A percentile compares a stretch with the other conserved stretches of the same genome.
Conservation (phyloP, 1,140 invertebrate genomes). For the Odontomachus brunneus region DNA sequence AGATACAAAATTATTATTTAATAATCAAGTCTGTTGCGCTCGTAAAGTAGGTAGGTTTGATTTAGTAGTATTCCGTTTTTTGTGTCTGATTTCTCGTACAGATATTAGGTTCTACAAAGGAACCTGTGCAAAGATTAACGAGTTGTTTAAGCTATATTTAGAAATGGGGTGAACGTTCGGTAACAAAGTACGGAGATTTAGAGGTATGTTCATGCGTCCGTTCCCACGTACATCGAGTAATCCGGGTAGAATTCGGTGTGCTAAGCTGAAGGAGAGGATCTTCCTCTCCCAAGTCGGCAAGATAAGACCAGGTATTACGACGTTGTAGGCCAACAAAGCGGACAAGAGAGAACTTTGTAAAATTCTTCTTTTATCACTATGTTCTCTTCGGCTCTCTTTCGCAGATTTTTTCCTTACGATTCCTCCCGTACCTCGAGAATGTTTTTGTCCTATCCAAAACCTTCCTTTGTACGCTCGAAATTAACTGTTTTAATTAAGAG, state of each 20-base stretch:
- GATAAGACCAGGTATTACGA: conserved; percentile 31
- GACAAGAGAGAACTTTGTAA: conserved; percentile 19
- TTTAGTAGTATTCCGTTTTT: too few species aligned
- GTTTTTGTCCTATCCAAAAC: not conserved
- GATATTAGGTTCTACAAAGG: not conserved
- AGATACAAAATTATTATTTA: too few species aligned
- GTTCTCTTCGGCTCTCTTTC: conserved; percentile 14
- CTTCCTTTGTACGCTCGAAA: not conserved
- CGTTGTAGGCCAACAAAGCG: conserved; percentile 38
- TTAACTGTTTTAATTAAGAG: conserved; percentile 18
- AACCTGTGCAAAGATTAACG: not conserved
- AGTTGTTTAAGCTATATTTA: conserved; percentile 37
- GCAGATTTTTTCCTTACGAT: not conserved
- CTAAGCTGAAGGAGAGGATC: conserved; percentile 12
- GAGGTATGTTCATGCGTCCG: not conserved
- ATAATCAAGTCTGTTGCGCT: too few species aligned
- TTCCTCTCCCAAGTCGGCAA: conserved; percentile 17
- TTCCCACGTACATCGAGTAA: conserved; percentile 36
- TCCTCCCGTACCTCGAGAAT: conserved; percentile 4
- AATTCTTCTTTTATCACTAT: conserved; percentile 37
- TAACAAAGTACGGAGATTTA: conserved; percentile 41
- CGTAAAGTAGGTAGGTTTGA: too few species aligned
- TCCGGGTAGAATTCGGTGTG: conserved; percentile 31
- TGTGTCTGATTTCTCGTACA: too few species aligned
- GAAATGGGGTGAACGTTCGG: conserved; percentile 13